A percentile compares a stretch with the other conserved stretches of the same genome.
Conservation (phyloP, 2,797 vertebrate genomes). For the Glyptemys insculpta region DNA sequence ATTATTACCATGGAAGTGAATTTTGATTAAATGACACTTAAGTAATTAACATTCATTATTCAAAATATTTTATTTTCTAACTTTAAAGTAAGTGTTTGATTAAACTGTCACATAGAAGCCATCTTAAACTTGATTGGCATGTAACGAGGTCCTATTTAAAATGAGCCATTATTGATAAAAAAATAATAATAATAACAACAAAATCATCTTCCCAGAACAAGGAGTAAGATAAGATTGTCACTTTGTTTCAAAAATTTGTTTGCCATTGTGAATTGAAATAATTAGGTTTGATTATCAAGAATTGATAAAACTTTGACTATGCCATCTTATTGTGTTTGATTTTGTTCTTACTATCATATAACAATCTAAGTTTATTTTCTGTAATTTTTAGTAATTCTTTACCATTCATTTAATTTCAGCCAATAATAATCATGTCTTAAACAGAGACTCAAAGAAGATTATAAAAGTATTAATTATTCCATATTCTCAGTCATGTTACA, state of each 20-base stretch:
- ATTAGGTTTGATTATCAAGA: not conserved
- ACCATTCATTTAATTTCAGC: not conserved
- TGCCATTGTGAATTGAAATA: not conserved
- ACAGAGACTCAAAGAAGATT: not conserved
- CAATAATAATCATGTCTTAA: not conserved
- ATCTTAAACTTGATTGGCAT: not conserved
- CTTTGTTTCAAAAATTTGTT: not conserved
- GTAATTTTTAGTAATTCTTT: not conserved
- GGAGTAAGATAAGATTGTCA: not conserved
- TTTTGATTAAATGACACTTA: constrained; percentile 64
- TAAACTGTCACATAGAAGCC: constrained; percentile 50
- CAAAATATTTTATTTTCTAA: constrained; percentile 36
- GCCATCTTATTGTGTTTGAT: not conserved
- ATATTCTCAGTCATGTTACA: not conserved
- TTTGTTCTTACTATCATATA: not conserved
- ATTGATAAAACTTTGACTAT: constrained; percentile 7
- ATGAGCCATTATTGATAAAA: not conserved
- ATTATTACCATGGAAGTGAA: constrained; percentile 36
- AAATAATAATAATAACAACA: not conserved
- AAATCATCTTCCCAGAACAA: not conserved
- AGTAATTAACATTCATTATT: constrained; percentile 64
- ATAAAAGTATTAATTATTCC: not conserved
- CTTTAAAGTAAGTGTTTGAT: constrained; percentile 33
- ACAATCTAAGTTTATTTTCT: not conserved
- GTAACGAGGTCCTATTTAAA: constrained; percentile 5